phyloP scores from a whole-genome alignment of 37 sponge, comb jelly and placozoan genomes.

The Eunapius fragilis region DNA sequence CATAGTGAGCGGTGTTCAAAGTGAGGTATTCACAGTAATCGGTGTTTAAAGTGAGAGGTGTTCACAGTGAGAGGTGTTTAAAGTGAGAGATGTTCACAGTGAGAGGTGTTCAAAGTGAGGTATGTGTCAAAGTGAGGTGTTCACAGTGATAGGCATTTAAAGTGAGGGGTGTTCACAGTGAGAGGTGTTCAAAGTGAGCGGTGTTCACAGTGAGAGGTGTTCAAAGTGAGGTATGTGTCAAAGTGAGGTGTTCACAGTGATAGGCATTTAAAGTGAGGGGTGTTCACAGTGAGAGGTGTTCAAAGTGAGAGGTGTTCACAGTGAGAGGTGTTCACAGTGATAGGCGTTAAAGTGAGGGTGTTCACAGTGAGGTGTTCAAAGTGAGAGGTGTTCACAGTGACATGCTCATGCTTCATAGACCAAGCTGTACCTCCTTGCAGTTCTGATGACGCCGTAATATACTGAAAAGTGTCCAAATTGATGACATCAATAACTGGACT shows the following conservation, averaged over 20 bases:
- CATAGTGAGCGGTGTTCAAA: background rate
- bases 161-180: too few species aligned
- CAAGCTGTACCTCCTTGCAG: slow-evolving; percentile 74
- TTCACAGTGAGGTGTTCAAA: too few species aligned
- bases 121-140: background rate
- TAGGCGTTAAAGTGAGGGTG: background rate
- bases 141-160: background rate
- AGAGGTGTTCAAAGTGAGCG: too few species aligned
- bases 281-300: too few species aligned
- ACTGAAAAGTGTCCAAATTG: slow-evolving; percentile 83
- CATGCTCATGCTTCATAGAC: too few species aligned
- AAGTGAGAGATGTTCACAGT: slow-evolving; percentile 57
- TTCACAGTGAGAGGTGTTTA: too few species aligned
- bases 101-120: slow-evolving; percentile 80
- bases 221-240: background rate
- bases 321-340: background rate
- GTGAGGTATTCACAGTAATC: too few species aligned
- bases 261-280: too few species aligned
- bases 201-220: too few species aligned
- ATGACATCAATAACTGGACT: slow-evolving; percentile 96
- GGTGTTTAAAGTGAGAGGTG: too few species aligned
- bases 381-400: too few species aligned
- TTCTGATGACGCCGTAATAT: slow-evolving; percentile 86
- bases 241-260: background rate
- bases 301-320: too few species aligned